Evolutionary conservation across 2,113 vertebrate species (phyloP).

Genomic region (Genyomyrus donnyi): DNA sequence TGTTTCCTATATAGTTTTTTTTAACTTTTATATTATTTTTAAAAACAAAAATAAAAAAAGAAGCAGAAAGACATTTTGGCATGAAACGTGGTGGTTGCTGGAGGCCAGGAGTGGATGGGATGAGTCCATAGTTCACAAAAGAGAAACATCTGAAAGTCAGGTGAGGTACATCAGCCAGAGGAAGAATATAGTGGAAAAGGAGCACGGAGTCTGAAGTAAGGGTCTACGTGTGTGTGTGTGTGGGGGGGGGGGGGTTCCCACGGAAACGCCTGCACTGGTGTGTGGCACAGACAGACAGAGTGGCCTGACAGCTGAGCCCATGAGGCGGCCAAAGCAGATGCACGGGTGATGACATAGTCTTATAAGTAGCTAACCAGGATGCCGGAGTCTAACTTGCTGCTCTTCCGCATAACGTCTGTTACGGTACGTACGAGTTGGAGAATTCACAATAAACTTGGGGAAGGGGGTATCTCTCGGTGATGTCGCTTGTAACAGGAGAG

Average conservation of each 20-base stretch:
- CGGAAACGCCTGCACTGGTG: neutral
- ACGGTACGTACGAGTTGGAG: neutral
- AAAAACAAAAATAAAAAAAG: conserved; percentile 36
- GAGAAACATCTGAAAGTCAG: neutral
- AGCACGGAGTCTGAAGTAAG: neutral
- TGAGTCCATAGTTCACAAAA: neutral
- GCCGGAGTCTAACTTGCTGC: neutral
- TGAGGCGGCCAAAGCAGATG: neutral
- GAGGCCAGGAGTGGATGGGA: neutral
- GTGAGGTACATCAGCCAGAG: neutral
- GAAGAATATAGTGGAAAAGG: neutral
- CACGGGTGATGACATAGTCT: neutral
- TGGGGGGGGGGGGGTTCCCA: neutral
- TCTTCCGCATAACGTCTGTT: neutral
- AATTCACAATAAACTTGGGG: neutral
- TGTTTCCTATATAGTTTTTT: conserved; percentile 43
- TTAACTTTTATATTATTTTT: conserved; percentile 15
- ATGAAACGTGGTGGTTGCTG: conserved; percentile 1
- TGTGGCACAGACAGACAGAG: neutral
- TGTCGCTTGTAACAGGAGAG: neutral
- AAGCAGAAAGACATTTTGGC: conserved; percentile 40
- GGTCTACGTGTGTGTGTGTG: neutral
- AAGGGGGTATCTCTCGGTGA: neutral
- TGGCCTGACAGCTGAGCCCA: neutral
- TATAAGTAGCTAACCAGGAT: neutral